Percentiles rank a stretch among this genome's conserved stretches.
phyloP scores from a whole-genome alignment of 2,888 invertebrate species.

The Nemotelus pantherinus region DNA sequence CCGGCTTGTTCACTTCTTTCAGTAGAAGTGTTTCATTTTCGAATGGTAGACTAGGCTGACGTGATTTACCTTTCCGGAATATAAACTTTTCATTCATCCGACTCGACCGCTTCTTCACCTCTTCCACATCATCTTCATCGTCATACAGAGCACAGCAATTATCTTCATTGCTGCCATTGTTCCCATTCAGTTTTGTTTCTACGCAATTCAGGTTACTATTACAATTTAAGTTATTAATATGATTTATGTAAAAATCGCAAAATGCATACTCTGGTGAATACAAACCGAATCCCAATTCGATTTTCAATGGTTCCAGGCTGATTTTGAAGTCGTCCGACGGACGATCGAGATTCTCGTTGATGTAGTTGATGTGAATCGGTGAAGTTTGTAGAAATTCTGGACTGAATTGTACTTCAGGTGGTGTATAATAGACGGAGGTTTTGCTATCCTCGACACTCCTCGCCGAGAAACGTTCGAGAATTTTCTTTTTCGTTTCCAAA shows the following conservation, averaged over 20 bases:
- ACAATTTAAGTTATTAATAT: conserved; percentile 20
- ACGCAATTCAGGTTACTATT: conserved; percentile 10
- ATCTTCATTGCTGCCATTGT: conserved; percentile 44
- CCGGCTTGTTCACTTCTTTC: conserved; percentile 33
- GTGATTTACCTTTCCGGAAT: conserved; percentile 31
- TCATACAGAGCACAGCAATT: conserved; percentile 41
- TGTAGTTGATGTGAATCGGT: conserved; percentile 68
- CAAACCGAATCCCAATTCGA: conserved; percentile 51
- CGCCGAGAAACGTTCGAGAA: conserved; percentile 56
- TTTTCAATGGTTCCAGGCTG: conserved; percentile 52
- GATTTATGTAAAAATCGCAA: background rate
- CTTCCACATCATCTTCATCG: conserved; percentile 31
- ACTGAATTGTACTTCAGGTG: conserved; percentile 72
- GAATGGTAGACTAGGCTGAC: conserved; percentile 32
- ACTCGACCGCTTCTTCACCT: background rate
- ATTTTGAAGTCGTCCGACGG: conserved; percentile 57
- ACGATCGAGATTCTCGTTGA: conserved; percentile 61
- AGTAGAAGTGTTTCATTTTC: conserved; percentile 40
- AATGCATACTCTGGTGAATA: conserved; percentile 30
- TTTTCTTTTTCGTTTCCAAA: conserved; percentile 54
- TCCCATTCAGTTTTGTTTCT: conserved; percentile 29
- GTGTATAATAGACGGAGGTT: conserved; percentile 83
- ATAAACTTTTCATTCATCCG: conserved; percentile 29
- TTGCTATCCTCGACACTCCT: conserved; percentile 68
- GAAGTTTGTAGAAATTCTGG: conserved; percentile 65